Base-by-base conservation (phyloP, 2,113 vertebrate genomes). In the Dicaeum eximium region DNA sequence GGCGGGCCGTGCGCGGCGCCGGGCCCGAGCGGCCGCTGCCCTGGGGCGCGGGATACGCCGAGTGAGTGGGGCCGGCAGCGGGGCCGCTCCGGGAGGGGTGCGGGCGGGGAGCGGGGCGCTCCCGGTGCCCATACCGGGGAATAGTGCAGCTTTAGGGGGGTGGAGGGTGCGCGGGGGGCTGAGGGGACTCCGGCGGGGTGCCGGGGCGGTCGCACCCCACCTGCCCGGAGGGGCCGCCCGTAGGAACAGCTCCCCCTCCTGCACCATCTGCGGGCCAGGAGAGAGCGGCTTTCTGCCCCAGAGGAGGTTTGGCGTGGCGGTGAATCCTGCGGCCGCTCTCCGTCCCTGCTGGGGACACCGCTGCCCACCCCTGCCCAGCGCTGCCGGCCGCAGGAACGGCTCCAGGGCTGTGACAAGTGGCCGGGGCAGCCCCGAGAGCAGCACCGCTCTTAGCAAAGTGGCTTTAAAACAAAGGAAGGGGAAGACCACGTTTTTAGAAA, bases 11-110 rank as follows among this genome's bases (percentile, higher is more conserved):
- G 89, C 66, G 83, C 60, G 84, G 94, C 28, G 92, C 97, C 2
- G 89, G 94, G 31, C 96, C 94, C 33, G 97, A 97, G 85, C 92
- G 91, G 77, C 18, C 54, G 15, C 96, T 98, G 80, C 98, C 97
- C 10, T 98, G 98, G 97, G 82, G 95, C 45, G 93, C 98, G 25
- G 98, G 98, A 81, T 98, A 98, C 56, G 98, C 98, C 10, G 98
- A 98, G 98, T 98, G 95, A 98, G 98, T 98, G 71, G 57, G 64
- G 37, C 19, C 31, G 40, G 47, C 57, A 33, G 47, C 35, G 44
- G 42, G 35, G 47, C 64, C 60, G 38, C 61, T 45, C 45, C 21
- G 66, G 81, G 48, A 31, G 20, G 47, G 47, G 66, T 5, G 3
- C 7, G 35, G 30, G 35, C 10, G 33, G 47, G 61, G 20, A 3